A percentile compares a stretch with the other conserved stretches of the same genome.
Conservation (phyloP, 2,113 vertebrate species). For the Hoplias malabaricus region DNA sequence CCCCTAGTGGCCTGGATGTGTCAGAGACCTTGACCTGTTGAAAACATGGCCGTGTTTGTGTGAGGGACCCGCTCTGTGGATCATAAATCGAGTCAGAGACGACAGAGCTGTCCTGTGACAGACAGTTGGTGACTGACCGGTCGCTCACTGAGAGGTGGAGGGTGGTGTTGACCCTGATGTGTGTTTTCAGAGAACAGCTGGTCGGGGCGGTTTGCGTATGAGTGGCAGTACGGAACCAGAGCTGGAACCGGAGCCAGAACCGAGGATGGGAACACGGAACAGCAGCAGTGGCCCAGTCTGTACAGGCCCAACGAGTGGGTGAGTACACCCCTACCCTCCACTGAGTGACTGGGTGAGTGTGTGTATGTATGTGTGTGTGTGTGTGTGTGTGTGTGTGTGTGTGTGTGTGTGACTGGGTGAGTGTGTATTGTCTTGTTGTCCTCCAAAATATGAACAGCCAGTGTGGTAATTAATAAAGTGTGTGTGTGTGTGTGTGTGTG, state of each 20-base stretch:
- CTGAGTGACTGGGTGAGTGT: too few species aligned
- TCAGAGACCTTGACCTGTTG: too few species aligned
- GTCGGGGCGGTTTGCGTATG: slow-evolving; percentile 68
- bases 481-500: too few species aligned
- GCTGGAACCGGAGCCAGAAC: slow-evolving; percentile 39
- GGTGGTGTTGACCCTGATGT: not conserved
- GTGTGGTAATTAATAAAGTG: too few species aligned
- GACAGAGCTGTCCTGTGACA: too few species aligned
- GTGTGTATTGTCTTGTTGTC: too few species aligned
- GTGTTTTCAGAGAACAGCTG: slow-evolving; percentile 67
- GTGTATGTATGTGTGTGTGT: too few species aligned
- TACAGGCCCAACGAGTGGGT: slow-evolving; percentile 56
- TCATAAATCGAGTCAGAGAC: too few species aligned
- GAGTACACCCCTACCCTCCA: not conserved
- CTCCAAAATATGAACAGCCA: too few species aligned
- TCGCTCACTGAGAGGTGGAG: not conserved
- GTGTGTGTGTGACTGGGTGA: slow-evolving; percentile 45
- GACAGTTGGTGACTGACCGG: not conserved
- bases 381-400: slow-evolving; percentile 43
- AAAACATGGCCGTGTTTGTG: too few species aligned
- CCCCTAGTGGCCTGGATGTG: too few species aligned
- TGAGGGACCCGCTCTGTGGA: too few species aligned
- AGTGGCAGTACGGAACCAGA: slow-evolving; percentile 66
- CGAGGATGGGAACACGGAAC: slow-evolving; percentile 55
- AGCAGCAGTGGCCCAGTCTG: slow-evolving; percentile 55